Conservation (phyloP, 2,113 vertebrate species). For the Rhinolophus ferrumequinum region DNA sequence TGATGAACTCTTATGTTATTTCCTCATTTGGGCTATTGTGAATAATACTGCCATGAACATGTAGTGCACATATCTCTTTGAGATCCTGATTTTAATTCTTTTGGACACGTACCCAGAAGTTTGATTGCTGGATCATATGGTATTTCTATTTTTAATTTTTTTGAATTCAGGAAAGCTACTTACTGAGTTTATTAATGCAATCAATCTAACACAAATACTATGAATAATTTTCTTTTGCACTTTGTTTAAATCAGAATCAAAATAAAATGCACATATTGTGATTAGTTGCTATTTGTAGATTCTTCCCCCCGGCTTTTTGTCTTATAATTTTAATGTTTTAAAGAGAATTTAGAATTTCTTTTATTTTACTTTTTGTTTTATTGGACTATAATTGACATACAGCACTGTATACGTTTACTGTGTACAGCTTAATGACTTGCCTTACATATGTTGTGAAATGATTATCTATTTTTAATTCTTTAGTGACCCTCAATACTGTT, state of each 20-base stretch:
- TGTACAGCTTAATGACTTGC: not conserved
- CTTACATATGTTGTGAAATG: not conserved
- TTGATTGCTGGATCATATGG: not conserved
- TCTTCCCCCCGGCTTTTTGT: not conserved
- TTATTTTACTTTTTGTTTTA: not conserved
- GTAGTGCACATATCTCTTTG: not conserved
- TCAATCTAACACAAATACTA: not conserved
- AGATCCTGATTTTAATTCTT: not conserved
- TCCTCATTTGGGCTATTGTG: not conserved
- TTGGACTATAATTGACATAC: not conserved
- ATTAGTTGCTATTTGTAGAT: not conserved
- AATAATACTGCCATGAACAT: not conserved
- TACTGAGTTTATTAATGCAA: not conserved
- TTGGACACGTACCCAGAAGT: not conserved
- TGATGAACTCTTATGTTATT: not conserved
- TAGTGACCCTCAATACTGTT: not conserved
- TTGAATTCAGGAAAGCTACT: not conserved
- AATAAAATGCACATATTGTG: not conserved
- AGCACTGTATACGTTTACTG: not conserved
- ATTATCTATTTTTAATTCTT: not conserved
- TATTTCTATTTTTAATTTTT: constrained; percentile 23
- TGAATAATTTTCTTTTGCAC: not conserved
- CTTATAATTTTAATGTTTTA: not conserved
- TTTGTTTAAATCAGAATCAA: constrained; percentile 13
- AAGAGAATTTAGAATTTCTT: not conserved